phyloP scores from a whole-genome alignment of 2,888 invertebrate genomes.

The Caenorhabditis japonica region DNA sequence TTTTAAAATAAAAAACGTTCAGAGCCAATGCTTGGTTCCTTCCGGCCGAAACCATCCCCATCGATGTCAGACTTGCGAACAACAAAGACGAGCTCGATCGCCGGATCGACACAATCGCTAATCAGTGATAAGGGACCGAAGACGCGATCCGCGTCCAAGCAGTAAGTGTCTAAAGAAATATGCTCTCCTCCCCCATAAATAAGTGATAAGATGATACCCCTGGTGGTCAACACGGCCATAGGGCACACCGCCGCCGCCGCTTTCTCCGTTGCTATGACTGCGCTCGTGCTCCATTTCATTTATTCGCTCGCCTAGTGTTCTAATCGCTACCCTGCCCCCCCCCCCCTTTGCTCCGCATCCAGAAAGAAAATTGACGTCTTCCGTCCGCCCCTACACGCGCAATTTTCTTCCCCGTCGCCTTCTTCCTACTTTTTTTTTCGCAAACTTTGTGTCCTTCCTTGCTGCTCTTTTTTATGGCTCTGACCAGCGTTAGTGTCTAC shows the following conservation, averaged over 20 bases:
- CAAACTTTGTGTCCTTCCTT: not conserved
- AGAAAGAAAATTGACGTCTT: constrained; percentile 40
- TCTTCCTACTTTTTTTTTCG: not conserved
- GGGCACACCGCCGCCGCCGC: too few relatives aligned
- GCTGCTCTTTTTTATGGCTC: constrained; percentile 16
- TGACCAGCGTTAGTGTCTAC: constrained; percentile 38
- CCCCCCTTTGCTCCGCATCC: not conserved
- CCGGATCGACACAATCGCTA: constrained; percentile 36
- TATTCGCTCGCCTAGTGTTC: too few relatives aligned
- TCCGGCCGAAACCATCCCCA: constrained; percentile 44
- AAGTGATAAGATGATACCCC: not conserved
- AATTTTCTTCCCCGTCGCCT: not conserved
- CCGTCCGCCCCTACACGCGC: constrained; percentile 10
- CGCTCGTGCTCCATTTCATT: constrained; percentile 2
- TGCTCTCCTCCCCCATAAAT: not conserved
- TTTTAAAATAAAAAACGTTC: too few relatives aligned
- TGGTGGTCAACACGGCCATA: not conserved
- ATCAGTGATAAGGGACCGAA: constrained; percentile 34
- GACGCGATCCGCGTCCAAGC: constrained; percentile 18
- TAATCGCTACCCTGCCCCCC: not conserved
- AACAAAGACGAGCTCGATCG: constrained; percentile 22
- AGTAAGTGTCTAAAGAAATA: too few relatives aligned
- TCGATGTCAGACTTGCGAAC: constrained; percentile 45
- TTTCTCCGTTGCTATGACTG: not conserved
- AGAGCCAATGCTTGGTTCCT: constrained; percentile 10